These are phyloP conservation scores for Monopterus albus DNA, from an alignment of 2,113 vertebrate species.

Conservation along the genomic window DNA sequence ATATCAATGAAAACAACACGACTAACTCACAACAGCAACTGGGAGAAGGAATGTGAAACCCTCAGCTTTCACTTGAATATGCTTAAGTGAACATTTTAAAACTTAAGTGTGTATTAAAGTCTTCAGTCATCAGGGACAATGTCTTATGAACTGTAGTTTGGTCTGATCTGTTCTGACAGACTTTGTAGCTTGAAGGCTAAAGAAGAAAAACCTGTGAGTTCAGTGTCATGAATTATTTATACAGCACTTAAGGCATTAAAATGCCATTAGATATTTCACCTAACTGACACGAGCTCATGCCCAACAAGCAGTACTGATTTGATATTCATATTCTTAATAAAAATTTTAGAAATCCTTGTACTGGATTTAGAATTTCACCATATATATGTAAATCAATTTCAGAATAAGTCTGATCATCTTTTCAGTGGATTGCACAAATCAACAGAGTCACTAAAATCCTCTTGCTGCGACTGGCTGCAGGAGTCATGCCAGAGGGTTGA, in stretches of 20 bases:
- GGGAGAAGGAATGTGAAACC: too few species aligned
- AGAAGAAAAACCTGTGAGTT: not conserved
- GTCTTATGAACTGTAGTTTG: not conserved
- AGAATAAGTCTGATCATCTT: not conserved
- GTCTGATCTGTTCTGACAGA: not conserved
- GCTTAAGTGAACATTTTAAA: too few species aligned
- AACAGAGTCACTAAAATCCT: too few species aligned
- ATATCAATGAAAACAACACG: constrained; percentile 49
- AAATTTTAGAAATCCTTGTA: too few species aligned
- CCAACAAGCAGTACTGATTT: too few species aligned
- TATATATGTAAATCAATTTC: too few species aligned
- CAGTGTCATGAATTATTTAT: not conserved
- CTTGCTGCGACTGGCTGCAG: not conserved
- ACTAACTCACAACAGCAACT: not conserved
- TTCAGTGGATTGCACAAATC: too few species aligned
- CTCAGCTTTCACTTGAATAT: too few species aligned
- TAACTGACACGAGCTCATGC: too few species aligned
- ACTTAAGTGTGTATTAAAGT: not conserved
- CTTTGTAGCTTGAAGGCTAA: not conserved
- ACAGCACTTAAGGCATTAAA: not conserved
- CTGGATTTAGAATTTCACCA: too few species aligned
- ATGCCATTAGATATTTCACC: not conserved
- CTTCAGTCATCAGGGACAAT: not conserved
- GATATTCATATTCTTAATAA: too few species aligned
- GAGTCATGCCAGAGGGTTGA: not conserved